Conservation (phyloP, 2,113 vertebrate genomes). For the Psettodes erumei region DNA sequence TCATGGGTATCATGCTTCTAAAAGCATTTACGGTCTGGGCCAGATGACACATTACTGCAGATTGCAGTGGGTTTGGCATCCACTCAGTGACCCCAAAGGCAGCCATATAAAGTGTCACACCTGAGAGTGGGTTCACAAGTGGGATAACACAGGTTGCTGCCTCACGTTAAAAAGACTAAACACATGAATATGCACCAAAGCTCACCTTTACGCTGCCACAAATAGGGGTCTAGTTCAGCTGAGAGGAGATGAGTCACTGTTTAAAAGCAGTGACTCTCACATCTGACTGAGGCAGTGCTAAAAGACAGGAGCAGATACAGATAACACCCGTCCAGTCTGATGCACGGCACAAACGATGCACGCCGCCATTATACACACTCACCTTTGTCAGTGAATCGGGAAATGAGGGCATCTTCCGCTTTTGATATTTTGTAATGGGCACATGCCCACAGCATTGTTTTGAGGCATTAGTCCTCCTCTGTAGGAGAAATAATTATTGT, state of each 20-base stretch:
- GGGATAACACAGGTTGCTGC: conserved; percentile 30
- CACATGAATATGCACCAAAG: conserved; percentile 8
- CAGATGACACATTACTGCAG: conserved; percentile 45
- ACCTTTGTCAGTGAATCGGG: conserved; percentile 10
- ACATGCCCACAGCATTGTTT: conserved; percentile 16
- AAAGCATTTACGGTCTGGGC: conserved; percentile 44
- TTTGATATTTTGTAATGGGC: conserved; percentile 30
- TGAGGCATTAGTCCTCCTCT: conserved; percentile 5
- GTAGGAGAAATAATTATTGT: conserved; percentile 28
- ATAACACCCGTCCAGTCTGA: conserved; percentile 32
- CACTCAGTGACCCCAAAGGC: conserved; percentile 5
- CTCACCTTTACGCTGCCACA: conserved; percentile 23
- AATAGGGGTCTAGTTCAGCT: conserved; percentile 14
- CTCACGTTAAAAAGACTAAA: conserved; percentile 18
- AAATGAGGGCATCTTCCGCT: conserved; percentile 37
- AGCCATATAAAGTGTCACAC: conserved; percentile 24
- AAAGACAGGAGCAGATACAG: conserved; percentile 25
- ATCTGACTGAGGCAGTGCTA: conserved; percentile 18
- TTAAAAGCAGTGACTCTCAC: conserved; percentile 41
- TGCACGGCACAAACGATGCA: conserved; percentile 22
- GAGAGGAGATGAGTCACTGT: conserved; percentile 40
- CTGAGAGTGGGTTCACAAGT: conserved; percentile 26
- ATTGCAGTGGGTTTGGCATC: conserved; percentile 37
- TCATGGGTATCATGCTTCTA: conserved; percentile 24
- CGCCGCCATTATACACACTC: conserved; percentile 2